These are phyloP conservation scores for Thecocarcelia acutangulata DNA, from an alignment of 2,888 invertebrate species.

Conservation along the genomic window DNA sequence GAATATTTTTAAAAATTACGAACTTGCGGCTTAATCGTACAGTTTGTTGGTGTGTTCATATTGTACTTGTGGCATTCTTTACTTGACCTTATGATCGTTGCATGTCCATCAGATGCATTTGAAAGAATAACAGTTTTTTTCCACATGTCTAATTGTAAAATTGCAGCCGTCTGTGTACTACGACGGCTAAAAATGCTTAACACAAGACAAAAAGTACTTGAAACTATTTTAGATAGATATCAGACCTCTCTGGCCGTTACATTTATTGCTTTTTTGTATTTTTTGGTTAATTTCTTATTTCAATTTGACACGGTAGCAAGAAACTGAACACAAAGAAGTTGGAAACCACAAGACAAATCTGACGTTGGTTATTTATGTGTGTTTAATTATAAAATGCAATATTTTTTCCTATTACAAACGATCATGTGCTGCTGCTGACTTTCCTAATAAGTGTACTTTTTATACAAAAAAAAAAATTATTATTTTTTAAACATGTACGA, in stretches of 20 bases:
- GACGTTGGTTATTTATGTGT: constrained; percentile 8
- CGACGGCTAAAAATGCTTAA: constrained; percentile 7
- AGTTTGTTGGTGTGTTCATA: no score
- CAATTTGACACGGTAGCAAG: constrained; percentile 43
- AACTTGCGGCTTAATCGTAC: no score
- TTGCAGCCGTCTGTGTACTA: not conserved
- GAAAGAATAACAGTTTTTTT: constrained; percentile 69
- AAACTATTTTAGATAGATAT: constrained; percentile 59
- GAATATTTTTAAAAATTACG: no score
- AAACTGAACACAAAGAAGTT: constrained; percentile 47
- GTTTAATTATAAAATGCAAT: not conserved
- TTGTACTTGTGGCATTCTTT: not conserved
- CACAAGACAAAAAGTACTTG: constrained; percentile 26
- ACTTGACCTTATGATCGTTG: constrained; percentile 73
- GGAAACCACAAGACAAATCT: constrained; percentile 39
- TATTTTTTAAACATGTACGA: constrained; percentile 4
- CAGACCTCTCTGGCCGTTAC: constrained; percentile 54
- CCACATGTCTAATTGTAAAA: constrained; percentile 25
- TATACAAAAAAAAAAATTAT: not conserved
- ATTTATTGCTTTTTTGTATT: not conserved
- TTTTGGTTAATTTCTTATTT: constrained; percentile 40
- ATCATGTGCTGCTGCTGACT: not conserved
- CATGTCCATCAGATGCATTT: constrained; percentile 78
- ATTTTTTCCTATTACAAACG: not conserved
- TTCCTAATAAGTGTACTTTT: constrained; percentile 23